phyloP scores from a whole-genome alignment of 2,797 vertebrate species.

The Thaleichthys pacificus region DNA sequence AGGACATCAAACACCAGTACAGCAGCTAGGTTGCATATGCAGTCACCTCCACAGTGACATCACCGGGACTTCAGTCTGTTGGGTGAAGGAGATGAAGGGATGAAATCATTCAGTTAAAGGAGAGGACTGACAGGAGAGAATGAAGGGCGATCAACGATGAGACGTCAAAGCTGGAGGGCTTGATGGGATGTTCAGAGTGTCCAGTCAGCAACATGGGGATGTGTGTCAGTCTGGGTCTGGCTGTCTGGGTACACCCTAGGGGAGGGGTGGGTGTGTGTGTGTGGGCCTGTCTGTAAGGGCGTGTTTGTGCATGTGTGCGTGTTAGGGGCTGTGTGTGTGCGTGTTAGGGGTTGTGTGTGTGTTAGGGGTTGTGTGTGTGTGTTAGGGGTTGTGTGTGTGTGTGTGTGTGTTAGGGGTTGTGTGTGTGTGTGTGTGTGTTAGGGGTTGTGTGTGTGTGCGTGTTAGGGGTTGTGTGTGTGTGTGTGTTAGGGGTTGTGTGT shows the following conservation, averaged over 20 bases:
- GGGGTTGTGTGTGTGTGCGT: not conserved
- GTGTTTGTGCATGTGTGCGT: conserved; percentile 14
- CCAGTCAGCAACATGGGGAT: too few species aligned
- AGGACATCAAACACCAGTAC: not conserved
- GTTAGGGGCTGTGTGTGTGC: too few species aligned
- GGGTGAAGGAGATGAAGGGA: not conserved
- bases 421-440: conserved; percentile 4
- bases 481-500: conserved; percentile 3
- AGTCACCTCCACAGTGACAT: not conserved
- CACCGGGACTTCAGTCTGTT: not conserved
- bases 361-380: conserved; percentile 1
- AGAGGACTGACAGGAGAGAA: not conserved
- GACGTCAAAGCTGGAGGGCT: not conserved
- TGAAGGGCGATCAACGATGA: not conserved
- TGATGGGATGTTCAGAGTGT: too few species aligned
- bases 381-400: not conserved
- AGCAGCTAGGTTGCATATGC: too few species aligned
- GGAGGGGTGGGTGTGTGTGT: conserved; percentile 1
- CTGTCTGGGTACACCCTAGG: too few species aligned
- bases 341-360: conserved; percentile 1
- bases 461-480: conserved; percentile 2
- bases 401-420: not conserved
- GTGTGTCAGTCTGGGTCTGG: too few species aligned
- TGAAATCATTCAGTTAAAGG: not conserved
- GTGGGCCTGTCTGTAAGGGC: not conserved